Evolutionary conservation across 2,113 vertebrate genomes (phyloP), one percentile per base, ranked within the genome.

Genomic region (Psittacara wagleri): DNA sequence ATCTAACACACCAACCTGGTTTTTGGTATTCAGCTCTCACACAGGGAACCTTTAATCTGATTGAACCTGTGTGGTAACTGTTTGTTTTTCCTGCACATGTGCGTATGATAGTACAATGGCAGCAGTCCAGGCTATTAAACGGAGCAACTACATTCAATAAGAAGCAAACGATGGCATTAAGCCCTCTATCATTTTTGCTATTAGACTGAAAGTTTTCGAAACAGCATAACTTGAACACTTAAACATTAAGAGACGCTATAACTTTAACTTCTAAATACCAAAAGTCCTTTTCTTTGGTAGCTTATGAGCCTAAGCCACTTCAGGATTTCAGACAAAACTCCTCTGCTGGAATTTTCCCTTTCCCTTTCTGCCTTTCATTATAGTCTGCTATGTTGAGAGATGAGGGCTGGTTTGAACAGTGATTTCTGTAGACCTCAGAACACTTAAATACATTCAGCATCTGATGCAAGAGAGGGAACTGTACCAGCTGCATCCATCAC

Each of bases 31-130:
- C 94, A 93, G 80, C 83, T 92, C 86, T 92, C 86, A 91, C 51
- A 81, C n/a, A 44, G 37, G 76, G 83, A 94, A 66, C 69, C 66
- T 95, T 86, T 95, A 95, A 95, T 92, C 92, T 94, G 77, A 96
- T 95, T 91, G 91, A 93, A 95, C 83, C 43, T 33, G 77, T 84
- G 78, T 87, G 86, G 92, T 49, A 73, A 67, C 66, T 96, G 92
- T 95, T 96, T 96, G 88, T 88, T 96, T 95, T 97, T 89, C 94
- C 86, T 94, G 92, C 84, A 94, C 86, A 89, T 73, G 67, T 94
- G 78, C 69, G 31, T 89, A 66, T 83, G 86, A 94, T 54, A 91
- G 73, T 3, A 89, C 1, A 8, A 74, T 91, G 95, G 94, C 94
- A 96, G 67, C 74, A 95, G 46, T 87, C 96, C 96, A 97, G 94